phyloP scores from a whole-genome alignment of 2,113 vertebrate species.

The Protobothrops mucrosquamatus region DNA sequence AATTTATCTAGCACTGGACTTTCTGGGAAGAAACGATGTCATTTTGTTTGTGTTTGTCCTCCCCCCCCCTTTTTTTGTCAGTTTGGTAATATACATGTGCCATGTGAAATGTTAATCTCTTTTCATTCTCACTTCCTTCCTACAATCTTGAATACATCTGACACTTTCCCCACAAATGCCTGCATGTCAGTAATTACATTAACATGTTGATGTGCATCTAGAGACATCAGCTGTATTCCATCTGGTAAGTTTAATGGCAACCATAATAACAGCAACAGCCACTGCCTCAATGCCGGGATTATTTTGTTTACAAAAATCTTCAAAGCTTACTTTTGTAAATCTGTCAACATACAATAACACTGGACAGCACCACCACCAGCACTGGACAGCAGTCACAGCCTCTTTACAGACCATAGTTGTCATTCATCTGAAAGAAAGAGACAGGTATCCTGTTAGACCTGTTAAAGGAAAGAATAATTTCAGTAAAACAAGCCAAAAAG shows the following conservation, averaged over 20 bases:
- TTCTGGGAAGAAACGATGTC: conserved; percentile 35
- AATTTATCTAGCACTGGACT: conserved; percentile 6
- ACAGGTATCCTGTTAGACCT: conserved; percentile 54
- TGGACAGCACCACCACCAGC: conserved; percentile 29
- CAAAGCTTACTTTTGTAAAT: conserved; percentile 65
- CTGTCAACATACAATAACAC: conserved; percentile 58
- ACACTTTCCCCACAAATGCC: conserved; percentile 52
- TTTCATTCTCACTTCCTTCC: conserved; percentile 49
- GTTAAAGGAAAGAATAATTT: conserved; percentile 43
- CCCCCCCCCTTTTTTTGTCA: conserved; percentile 48
- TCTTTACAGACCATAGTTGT: conserved; percentile 48
- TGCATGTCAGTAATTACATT: conserved; percentile 70
- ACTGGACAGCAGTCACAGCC: conserved; percentile 46
- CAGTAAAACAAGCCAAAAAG: conserved; percentile 39
- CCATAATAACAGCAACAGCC: neutral
- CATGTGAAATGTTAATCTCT: conserved; percentile 54
- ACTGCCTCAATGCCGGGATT: conserved; percentile 42
- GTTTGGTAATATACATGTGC: conserved; percentile 47
- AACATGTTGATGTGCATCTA: conserved; percentile 55
- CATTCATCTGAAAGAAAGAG: neutral
- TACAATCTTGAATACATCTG: conserved; percentile 62
- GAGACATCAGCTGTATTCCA: conserved; percentile 60
- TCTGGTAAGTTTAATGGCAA: conserved; percentile 52
- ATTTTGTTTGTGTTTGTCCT: conserved; percentile 16
- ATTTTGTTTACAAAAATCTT: conserved; percentile 52